phyloP scores from a whole-genome alignment of 2,797 vertebrate species.

The Peromyscus melanophrys region DNA sequence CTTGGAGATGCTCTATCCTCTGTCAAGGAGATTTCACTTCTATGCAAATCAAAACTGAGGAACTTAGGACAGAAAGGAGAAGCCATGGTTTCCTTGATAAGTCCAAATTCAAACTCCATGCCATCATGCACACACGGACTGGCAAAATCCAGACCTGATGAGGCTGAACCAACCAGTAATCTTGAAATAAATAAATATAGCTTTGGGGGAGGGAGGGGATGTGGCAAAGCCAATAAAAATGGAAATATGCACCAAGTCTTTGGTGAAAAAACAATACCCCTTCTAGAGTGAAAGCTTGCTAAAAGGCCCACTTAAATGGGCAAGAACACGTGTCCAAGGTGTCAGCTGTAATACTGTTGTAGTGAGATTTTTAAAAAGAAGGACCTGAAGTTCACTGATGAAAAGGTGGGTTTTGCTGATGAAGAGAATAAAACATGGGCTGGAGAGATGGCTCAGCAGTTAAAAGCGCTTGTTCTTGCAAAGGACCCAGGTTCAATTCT shows the following conservation, averaged over 20 bases:
- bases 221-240: not conserved
- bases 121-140: not conserved
- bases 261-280: not conserved
- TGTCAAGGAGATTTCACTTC: constrained; percentile 17
- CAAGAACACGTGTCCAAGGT: not conserved
- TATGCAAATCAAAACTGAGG: constrained; percentile 24
- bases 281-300: not conserved
- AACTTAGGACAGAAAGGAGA: not conserved
- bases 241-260: not conserved
- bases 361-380: not conserved
- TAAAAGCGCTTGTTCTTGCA: too few relatives aligned
- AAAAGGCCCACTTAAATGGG: too few relatives aligned
- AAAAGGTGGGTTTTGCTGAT: not conserved
- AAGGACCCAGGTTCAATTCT: too few relatives aligned
- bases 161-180: not conserved
- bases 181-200: not conserved
- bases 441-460: too few relatives aligned
- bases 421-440: not conserved
- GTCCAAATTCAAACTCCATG: not conserved
- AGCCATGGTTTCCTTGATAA: not conserved
- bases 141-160: not conserved
- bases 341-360: not conserved
- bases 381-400: not conserved
- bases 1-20: constrained; percentile 19
- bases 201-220: not conserved